Percentiles rank a stretch among this genome's conserved stretches.
Conservation (phyloP, 2,888 invertebrate species). For the Caenorhabditis sp. region DNA sequence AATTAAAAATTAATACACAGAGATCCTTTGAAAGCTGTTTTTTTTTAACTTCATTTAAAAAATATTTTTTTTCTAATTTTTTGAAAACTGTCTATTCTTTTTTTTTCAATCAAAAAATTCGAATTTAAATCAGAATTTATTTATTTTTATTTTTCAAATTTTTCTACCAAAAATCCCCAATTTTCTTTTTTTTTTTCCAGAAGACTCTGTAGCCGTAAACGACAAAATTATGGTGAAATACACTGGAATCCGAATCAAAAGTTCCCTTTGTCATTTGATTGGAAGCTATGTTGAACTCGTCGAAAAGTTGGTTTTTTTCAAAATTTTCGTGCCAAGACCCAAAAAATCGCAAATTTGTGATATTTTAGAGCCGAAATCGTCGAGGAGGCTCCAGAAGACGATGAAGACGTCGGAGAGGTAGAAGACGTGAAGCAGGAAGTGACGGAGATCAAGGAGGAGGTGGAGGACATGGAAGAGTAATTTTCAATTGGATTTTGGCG, state of each 20-base stretch:
- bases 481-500: too few relatives aligned
- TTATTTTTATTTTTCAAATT: too few relatives aligned
- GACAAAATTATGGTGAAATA: constrained; percentile 58
- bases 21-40: too few relatives aligned
- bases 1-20: too few relatives aligned
- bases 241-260: constrained; percentile 56
- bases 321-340: too few relatives aligned
- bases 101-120: too few relatives aligned
- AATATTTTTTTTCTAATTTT: too few relatives aligned
- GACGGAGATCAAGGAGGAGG: background rate
- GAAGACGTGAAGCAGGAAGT: background rate
- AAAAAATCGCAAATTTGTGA: background rate
- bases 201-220: constrained; percentile 31
- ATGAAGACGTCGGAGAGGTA: background rate
- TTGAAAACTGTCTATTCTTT: too few relatives aligned
- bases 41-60: too few relatives aligned
- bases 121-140: background rate
- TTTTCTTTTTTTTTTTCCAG: constrained; percentile 27
- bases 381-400: constrained; percentile 15
- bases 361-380: constrained; percentile 21
- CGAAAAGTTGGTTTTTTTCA: constrained; percentile 38
- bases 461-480: constrained; percentile 2
- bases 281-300: constrained; percentile 46
- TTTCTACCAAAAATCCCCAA: too few relatives aligned
- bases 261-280: constrained; percentile 44